Conservation (phyloP, 1,140 invertebrate genomes). For the Dinoponera quadriceps region DNA sequence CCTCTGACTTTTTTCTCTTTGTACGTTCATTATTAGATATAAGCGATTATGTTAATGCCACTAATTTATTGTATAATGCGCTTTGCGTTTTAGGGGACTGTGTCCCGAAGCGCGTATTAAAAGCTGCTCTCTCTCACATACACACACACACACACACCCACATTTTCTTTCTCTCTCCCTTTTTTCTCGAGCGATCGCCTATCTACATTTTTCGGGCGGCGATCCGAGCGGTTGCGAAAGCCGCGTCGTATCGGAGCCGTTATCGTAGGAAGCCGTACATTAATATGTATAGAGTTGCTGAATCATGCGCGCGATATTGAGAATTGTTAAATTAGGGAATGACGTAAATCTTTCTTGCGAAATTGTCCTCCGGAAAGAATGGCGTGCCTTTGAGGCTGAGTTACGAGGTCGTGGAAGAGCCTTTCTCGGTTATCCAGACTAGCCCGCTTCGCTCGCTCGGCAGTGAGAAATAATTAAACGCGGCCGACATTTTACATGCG, state of each 20-base stretch:
- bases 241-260: neutral
- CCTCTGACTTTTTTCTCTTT: too few relatives aligned
- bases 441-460: too few relatives aligned
- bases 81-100: too few relatives aligned
- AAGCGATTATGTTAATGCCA: too few relatives aligned
- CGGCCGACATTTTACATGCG: neutral
- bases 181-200: neutral
- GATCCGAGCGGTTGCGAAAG: neutral
- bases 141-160: too few relatives aligned
- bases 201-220: constrained; percentile 39
- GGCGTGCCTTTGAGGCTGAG: neutral
- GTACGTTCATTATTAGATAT: too few relatives aligned
- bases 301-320: constrained; percentile 6
- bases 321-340: constrained; percentile 2
- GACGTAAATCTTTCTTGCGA: constrained; percentile 9
- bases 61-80: too few relatives aligned
- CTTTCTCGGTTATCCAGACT: neutral
- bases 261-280: neutral
- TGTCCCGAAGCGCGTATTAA: too few relatives aligned
- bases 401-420: neutral
- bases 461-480: neutral
- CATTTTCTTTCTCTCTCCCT: too few relatives aligned
- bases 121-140: too few relatives aligned
- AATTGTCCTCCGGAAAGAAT: neutral
- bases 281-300: neutral